A percentile compares a stretch with the other conserved stretches of the same genome.
These are phyloP conservation scores for Drosophila repletoides DNA, from an alignment of 1,140 invertebrate species.

Conservation along the genomic window DNA sequence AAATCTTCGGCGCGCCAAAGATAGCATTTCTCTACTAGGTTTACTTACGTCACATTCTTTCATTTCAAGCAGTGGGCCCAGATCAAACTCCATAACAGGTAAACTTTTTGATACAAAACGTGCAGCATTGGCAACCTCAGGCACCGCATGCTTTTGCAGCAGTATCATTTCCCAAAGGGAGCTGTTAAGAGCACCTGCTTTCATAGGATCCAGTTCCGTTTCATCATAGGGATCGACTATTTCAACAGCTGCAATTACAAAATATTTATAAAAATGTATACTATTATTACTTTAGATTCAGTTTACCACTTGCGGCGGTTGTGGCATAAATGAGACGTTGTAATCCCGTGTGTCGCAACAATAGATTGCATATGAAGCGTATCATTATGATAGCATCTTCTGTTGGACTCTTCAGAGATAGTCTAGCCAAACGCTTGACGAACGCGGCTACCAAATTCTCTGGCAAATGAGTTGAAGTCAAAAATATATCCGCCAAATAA, in stretches of 20 bases:
- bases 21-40: no score
- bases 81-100: slow-evolving; percentile 87
- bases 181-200: slow-evolving; percentile 91
- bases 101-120: slow-evolving; percentile 87
- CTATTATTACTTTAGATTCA: not conserved
- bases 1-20: no score
- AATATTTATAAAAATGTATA: slow-evolving; percentile 1
- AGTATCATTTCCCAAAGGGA: slow-evolving; percentile 95
- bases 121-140: slow-evolving; percentile 87
- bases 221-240: slow-evolving; percentile 90
- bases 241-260: slow-evolving; percentile 26
- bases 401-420: slow-evolving; percentile 91
- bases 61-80: slow-evolving; percentile 85
- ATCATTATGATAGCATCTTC: slow-evolving; percentile 91
- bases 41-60: slow-evolving; percentile 84
- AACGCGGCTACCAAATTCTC: slow-evolving; percentile 96
- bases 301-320: slow-evolving; percentile 81
- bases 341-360: slow-evolving; percentile 93
- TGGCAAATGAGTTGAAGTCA: slow-evolving; percentile 96
- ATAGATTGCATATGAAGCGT: slow-evolving; percentile 92
- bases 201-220: slow-evolving; percentile 90
- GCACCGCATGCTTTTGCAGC: slow-evolving; percentile 89
- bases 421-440: slow-evolving; percentile 92
- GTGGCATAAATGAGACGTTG: slow-evolving; percentile 88
- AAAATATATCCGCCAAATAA: slow-evolving; percentile 93